Evolutionary conservation across 2,797 vertebrate species (phyloP), one percentile per base, ranked within the genome.

Genomic region (Peromyscus melanophrys): DNA sequence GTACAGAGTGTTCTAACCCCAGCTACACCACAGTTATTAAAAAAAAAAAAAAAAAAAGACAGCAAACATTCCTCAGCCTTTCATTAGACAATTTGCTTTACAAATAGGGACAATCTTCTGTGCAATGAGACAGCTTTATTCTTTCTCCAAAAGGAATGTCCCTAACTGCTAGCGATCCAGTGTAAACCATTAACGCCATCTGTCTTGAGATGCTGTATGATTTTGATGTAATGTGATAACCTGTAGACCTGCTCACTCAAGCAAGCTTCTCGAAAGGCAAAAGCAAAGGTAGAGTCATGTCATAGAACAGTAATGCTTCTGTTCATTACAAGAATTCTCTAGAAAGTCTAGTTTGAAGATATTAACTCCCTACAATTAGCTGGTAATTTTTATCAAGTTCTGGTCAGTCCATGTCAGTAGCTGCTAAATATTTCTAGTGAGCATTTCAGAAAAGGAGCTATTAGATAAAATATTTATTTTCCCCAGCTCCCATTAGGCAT

Each of bases 1-100:
- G 95, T 94, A 95, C 94, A 92, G 69, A 91, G 52, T 96, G 96
- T 97, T 94, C 97, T 97, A 97, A 95, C 94, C 83, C 96, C 92
- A 94, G 71, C 89, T 61, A 59, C 71, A 93, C 78, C 86, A 87
- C 96, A 95, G 94, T 87, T 94, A 94, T 89, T 89, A 71, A 19
- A 86, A 27, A 69, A 95, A 78, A 43, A 82, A 34, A 16, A 46
- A 78, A 89, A 69, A 6, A 16, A 59, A 75, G 25, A 65, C 52
- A 17, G 80, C 88, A 85, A 67, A 25, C 43, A 82, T 90, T 95
- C 94, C 94, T 91, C 55, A 63, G 76, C 23, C 82, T 94, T 91
- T 95, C 65, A 67, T 92, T 90, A 91, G 77, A 81, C 86, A 84
- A 97, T 65, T 89, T 84, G 69, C 85, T 96, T 97, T 84, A 65